Base-by-base conservation (phyloP, 2,888 invertebrate species). In the Zaprionus lineosus region DNA sequence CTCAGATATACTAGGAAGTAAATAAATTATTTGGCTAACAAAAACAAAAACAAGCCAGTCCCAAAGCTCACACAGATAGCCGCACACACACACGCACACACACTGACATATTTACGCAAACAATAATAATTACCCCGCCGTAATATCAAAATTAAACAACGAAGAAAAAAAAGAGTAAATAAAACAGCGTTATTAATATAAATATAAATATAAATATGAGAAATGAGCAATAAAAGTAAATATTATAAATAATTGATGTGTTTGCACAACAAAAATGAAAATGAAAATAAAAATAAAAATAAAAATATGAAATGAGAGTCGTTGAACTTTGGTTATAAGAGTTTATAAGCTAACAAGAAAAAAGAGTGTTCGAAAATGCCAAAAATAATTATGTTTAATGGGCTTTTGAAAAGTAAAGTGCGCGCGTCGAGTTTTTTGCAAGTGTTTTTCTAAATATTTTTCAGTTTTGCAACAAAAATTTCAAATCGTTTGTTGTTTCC, bases 381-480 rank as follows among this genome's bases (percentile, higher is more conserved):
- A 55, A 57, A 55, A 64, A 62, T 36, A 43, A 43, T 51, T 24
- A 52, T 65, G 52, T 67, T 36, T 26, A 43, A 33, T 53, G 18
- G 47, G 60, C 41, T 57, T 41, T 50, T 53, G 18, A 15, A 47
- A 58, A 66, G 52, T 44, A 58, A 68, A 66, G 86, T 82, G 86
- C 73, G 84, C 63, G 78, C 74, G 78, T 66, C 81, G 81, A 83
- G 81, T 81, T 84, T 83, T 81, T 84, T 81, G 40, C 57, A 86
- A 83, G 83, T 83, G 85, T 86, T 83, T 83, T 82, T 86, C 86
- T 64, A 58, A 75, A 81, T 71, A 74, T 83, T 83, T 81, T 83
- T 69, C 61, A 67, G 61, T 61, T 86, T 74, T 73, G 71, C 56
- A 70, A 70, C 70, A 74, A 73, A 84, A 76, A 79, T 74, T 60